Conservation (phyloP, 1,140 invertebrate genomes). For the Antheraea mylitta region DNA sequence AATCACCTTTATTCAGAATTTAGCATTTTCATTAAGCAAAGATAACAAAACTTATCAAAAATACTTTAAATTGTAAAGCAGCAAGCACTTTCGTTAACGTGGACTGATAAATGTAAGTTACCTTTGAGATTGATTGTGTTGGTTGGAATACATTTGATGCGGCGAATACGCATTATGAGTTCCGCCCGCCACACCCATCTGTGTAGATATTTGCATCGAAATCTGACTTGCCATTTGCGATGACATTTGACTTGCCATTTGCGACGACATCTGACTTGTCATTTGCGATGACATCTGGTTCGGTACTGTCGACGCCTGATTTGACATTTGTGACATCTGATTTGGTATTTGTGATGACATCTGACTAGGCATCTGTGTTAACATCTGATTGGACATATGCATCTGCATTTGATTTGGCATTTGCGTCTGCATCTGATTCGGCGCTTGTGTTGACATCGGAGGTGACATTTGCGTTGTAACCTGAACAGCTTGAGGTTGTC, state of each 20-base stretch:
- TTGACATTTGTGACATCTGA: background rate
- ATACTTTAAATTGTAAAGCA: background rate
- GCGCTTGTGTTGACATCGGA: background rate
- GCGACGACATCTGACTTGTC: background rate
- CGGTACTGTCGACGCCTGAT: background rate
- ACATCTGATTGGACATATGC: background rate
- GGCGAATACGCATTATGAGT: background rate
- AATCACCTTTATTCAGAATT: too few relatives aligned
- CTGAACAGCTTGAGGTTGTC: background rate
- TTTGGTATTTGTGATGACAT: background rate
- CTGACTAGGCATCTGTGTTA: background rate
- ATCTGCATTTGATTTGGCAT: background rate
- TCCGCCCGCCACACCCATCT: constrained; percentile 13
- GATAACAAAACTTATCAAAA: too few relatives aligned
- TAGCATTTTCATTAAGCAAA: too few relatives aligned
- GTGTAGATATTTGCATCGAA: constrained; percentile 31
- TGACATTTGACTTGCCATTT: background rate
- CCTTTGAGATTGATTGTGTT: constrained; percentile 51
- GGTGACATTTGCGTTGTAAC: background rate
- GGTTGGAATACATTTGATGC: constrained; percentile 35
- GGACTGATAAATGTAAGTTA: constrained; percentile 17
- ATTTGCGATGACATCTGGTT: background rate
- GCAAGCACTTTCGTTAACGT: background rate
- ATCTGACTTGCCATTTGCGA: background rate
- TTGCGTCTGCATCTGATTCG: background rate